A percentile compares a stretch with the other conserved stretches of the same genome.
phyloP scores from a whole-genome alignment of 2,888 invertebrate genomes.

The Apamea anceps region DNA sequence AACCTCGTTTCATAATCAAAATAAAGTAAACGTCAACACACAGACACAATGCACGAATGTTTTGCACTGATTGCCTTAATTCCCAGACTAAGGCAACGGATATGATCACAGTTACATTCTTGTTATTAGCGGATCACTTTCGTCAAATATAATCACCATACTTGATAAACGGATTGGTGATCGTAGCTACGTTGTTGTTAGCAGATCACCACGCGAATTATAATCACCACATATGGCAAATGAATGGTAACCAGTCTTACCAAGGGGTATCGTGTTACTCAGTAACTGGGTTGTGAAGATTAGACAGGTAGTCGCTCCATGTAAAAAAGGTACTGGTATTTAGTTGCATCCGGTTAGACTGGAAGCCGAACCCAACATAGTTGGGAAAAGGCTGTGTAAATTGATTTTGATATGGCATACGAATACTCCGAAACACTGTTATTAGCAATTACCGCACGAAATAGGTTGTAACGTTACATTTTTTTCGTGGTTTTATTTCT shows the following conservation, averaged over 20 bases:
- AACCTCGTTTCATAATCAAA: constrained; percentile 4
- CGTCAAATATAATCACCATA: not conserved
- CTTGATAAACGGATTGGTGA: not conserved
- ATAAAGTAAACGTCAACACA: not conserved
- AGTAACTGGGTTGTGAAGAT: no score
- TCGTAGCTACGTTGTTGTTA: not conserved
- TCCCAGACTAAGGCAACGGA: not conserved
- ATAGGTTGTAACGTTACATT: not conserved
- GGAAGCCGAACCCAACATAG: no score
- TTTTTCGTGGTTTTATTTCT: no score
- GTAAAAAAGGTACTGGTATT: no score
- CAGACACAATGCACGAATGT: not conserved
- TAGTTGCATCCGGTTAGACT: no score
- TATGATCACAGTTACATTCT: no score
- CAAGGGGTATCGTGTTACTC: no score
- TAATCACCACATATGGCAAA: not conserved
- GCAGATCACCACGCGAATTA: not conserved
- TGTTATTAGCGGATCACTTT: not conserved
- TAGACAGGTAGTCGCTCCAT: no score
- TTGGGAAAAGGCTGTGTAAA: no score
- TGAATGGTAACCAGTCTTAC: no score
- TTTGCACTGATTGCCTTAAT: not conserved
- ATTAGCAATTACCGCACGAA: not conserved
- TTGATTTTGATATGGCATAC: no score
- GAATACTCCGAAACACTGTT: not conserved